Evolutionary conservation across 1,140 invertebrate genomes (phyloP), one percentile per base, ranked within the genome.

Genomic region (Probaryconus sp.): DNA sequence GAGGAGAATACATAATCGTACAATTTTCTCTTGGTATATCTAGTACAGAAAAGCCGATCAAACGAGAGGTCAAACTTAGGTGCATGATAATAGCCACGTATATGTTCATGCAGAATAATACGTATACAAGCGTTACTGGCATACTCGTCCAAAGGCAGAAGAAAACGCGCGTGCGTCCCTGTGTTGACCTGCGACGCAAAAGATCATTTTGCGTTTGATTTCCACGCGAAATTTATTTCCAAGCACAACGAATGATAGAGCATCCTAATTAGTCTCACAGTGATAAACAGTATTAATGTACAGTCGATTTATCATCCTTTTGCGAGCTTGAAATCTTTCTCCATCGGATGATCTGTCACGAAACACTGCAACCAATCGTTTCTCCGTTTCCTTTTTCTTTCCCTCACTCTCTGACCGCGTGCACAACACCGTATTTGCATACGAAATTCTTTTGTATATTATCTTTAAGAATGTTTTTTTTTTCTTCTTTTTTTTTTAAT

Each of bases 61-160:
- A 48, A 48, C 30, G n/a, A 65, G 55, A 55, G 50, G 40, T 65
- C 61, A 64, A 65, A 65, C 37, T 55, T 53, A 42, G 38, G 31
- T 37, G 31, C 20, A 47, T 16, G 48, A 53, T 64, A 53, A 53
- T 45, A 10, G 7, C 35, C 48, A 37, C 26, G 17, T 33, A 64
- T 37, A 26, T 16, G 11, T 33, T 13, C 17, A 14, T 11, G 18
- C 16, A 35, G 11, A 20, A 43, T 28, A 55, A 43, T 43, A 33
- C 17, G 20, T 5, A 21, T 10, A 9, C 21, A 5, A 2, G 14
- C 33, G 24, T 43, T 42, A 31, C 43, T 38, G 42, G 24, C 35
- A 35, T 11, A 30, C 37, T 20, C 45, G 35, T 61, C 43, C 45
- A 20, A 48, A 47, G 20, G 7, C 35, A 31, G 24, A 51, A 42